Evolutionary conservation across 92 coral and sea anemone genomes (phyloP).

Genomic region (Palythoa heliodiscus): DNA sequence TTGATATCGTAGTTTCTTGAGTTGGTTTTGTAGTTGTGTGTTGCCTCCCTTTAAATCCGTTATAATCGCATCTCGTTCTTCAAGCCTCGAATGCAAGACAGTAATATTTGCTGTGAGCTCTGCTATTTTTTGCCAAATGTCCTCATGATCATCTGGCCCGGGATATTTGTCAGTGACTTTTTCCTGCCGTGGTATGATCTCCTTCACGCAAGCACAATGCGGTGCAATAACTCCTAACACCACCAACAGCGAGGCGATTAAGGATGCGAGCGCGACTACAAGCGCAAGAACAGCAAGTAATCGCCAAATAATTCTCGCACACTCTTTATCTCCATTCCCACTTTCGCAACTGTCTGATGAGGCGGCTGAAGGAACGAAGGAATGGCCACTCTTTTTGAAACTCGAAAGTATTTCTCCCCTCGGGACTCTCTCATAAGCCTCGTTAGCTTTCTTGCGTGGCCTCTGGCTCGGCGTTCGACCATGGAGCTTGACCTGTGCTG

Average conservation of each 20-base stretch:
- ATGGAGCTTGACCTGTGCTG: conserved; percentile 45
- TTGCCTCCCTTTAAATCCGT: conserved; percentile 58
- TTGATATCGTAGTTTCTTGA: conserved; percentile 52
- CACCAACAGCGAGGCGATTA: conserved; percentile 17
- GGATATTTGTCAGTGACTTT: not conserved
- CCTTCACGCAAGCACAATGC: conserved; percentile 19
- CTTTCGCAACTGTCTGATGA: conserved; percentile 44
- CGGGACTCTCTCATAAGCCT: conserved; percentile 63
- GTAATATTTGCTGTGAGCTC: conserved; percentile 58
- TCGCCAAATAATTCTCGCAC: conserved; percentile 22
- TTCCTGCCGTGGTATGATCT: not conserved
- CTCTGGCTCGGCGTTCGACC: conserved; percentile 60
- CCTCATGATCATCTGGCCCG: conserved; percentile 9
- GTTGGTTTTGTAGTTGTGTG: conserved; percentile 47
- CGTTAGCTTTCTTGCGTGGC: conserved; percentile 79
- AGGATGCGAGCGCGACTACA: conserved; percentile 11
- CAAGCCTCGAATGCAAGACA: conserved; percentile 40
- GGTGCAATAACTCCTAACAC: conserved; percentile 39
- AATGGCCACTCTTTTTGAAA: not conserved
- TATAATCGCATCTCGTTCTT: conserved; percentile 52
- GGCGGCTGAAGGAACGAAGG: conserved; percentile 48
- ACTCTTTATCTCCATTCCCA: not conserved
- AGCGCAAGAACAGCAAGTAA: conserved; percentile 5
- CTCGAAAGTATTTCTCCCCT: conserved; percentile 51
- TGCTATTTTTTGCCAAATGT: conserved; percentile 49